phyloP scores from a whole-genome alignment of 2,797 vertebrate species.

The Toxotes lorentzi region DNA sequence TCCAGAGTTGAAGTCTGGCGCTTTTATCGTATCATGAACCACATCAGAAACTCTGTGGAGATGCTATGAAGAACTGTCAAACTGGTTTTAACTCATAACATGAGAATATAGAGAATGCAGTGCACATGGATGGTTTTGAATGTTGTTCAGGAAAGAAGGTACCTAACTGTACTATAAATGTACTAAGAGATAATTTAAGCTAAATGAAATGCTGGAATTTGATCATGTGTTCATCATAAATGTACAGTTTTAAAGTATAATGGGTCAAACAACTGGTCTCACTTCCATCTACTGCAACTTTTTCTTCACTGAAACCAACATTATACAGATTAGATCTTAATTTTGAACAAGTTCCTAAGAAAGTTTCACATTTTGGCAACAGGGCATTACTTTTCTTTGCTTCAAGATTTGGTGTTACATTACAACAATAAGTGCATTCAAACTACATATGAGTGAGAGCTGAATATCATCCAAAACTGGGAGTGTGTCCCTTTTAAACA shows the following conservation, averaged over 20 bases:
- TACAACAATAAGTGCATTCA: not conserved
- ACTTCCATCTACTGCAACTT: not conserved
- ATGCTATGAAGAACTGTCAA: slow-evolving; percentile 4
- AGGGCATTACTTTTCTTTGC: not conserved
- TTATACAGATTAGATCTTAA: not conserved
- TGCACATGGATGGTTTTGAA: slow-evolving; percentile 8
- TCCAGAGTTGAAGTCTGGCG: slow-evolving; percentile 27
- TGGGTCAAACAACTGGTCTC: not conserved
- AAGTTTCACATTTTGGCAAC: not conserved
- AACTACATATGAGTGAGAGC: not conserved
- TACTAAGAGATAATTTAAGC: not conserved
- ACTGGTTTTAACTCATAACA: slow-evolving; percentile 3
- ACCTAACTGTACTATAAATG: not conserved
- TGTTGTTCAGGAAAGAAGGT: not conserved
- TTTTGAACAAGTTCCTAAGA: not conserved
- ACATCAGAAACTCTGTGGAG: slow-evolving; percentile 20
- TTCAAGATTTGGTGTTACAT: not conserved
- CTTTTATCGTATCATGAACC: slow-evolving; percentile 1
- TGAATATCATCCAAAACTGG: not conserved
- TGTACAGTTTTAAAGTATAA: not conserved
- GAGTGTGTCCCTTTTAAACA: not conserved
- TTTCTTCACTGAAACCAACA: not conserved
- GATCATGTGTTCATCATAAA: not conserved
- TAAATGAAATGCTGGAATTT: not conserved
- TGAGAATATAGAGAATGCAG: not conserved